A percentile compares a stretch with the other conserved stretches of the same genome.
Conservation (phyloP, 35 echinoderm and acorn worm species). For the Strongylocentrotus purpuratus region DNA sequence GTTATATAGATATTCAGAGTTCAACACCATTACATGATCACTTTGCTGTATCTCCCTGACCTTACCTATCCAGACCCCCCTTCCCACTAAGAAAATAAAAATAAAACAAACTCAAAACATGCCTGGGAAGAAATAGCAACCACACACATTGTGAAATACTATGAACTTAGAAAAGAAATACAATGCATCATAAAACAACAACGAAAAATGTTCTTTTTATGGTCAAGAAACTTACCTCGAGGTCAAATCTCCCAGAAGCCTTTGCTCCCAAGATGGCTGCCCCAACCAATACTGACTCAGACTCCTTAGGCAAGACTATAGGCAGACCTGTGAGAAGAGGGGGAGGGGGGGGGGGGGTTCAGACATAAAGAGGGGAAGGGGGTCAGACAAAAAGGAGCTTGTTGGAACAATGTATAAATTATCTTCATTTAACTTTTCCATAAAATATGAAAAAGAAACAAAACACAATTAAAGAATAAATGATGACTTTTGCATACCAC, state of each 20-base stretch:
- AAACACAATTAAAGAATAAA: background rate
- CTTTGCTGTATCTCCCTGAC: no score
- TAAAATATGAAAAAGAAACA: background rate
- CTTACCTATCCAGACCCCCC: no score
- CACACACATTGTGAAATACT: no score
- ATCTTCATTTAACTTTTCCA: background rate
- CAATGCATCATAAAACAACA: no score
- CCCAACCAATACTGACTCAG: constrained; percentile 87
- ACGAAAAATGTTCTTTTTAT: background rate
- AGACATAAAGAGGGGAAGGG: background rate
- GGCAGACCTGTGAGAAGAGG: constrained; percentile 60
- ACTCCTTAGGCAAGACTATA: constrained; percentile 84
- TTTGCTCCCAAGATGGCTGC: constrained; percentile 87
- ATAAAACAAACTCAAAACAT: no score
- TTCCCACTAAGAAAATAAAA: no score
- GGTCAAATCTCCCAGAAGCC: constrained; percentile 80
- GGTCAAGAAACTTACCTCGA: constrained; percentile 70
- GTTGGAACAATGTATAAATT: no score
- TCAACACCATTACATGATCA: no score
- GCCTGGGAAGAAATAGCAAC: no score
- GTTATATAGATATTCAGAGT: no score
- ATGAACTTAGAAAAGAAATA: no score
- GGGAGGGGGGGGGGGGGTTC: background rate
- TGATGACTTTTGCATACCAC: background rate
- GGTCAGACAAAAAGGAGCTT: background rate